These are phyloP conservation scores for Glossosoma conforme DNA, from an alignment of 1,140 invertebrate genomes.

Conservation along the genomic window DNA sequence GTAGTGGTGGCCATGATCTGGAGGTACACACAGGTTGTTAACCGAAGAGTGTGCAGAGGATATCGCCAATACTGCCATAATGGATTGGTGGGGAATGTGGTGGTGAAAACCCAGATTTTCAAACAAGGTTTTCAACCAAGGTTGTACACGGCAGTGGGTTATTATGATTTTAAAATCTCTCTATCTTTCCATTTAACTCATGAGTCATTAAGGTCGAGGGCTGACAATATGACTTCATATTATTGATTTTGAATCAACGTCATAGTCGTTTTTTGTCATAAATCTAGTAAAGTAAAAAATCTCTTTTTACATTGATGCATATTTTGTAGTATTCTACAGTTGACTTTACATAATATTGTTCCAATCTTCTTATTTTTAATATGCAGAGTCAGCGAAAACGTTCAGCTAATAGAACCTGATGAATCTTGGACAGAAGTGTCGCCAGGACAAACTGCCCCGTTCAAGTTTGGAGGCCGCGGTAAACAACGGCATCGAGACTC, in stretches of 20 bases:
- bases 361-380: not conserved
- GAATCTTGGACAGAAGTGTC: slow-evolving; percentile 62
- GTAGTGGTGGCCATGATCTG: too few relatives aligned
- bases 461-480: slow-evolving; percentile 76
- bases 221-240: too few relatives aligned
- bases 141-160: too few relatives aligned
- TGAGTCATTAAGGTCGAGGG: too few relatives aligned
- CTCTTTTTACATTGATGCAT: not conserved
- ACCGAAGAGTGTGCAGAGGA: too few relatives aligned
- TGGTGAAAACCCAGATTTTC: too few relatives aligned
- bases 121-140: too few relatives aligned
- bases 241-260: too few relatives aligned
- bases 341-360: not conserved
- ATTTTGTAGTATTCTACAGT: not conserved
- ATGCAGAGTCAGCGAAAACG: slow-evolving; percentile 28
- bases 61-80: not conserved
- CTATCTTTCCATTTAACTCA: too few relatives aligned
- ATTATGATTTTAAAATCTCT: too few relatives aligned
- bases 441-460: slow-evolving; percentile 67
- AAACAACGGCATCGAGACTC: slow-evolving; percentile 72
- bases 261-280: not conserved
- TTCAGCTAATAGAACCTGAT: slow-evolving; percentile 35
- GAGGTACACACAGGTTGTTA: too few relatives aligned
- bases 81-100: too few relatives aligned
- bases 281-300: not conserved